phyloP scores from a whole-genome alignment of 2,113 vertebrate genomes.

The Mesembrinibis cayennensis region DNA sequence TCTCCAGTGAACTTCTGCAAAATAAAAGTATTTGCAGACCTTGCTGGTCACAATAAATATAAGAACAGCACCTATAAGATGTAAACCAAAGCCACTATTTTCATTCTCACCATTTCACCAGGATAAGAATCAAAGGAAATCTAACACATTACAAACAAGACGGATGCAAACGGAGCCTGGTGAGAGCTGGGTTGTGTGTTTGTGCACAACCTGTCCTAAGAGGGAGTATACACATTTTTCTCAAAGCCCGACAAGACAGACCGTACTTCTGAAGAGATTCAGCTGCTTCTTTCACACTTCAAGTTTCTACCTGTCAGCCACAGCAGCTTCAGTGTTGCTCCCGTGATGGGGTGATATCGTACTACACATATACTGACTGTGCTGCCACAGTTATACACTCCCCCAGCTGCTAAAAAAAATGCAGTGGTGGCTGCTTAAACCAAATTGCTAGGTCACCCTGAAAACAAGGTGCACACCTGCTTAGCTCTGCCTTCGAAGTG shows the following conservation, averaged over 20 bases:
- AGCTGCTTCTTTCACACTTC: background rate
- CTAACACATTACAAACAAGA: background rate
- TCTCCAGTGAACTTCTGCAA: background rate
- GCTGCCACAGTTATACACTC: background rate
- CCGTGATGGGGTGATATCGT: background rate
- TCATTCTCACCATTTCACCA: background rate
- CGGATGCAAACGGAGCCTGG: background rate
- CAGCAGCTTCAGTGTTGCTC: background rate
- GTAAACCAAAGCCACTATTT: background rate
- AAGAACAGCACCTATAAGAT: background rate
- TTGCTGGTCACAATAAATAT: background rate
- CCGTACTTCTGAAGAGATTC: background rate
- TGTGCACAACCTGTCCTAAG: background rate
- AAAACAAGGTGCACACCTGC: background rate
- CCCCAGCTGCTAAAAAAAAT: background rate
- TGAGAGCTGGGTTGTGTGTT: background rate
- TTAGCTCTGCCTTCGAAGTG: background rate
- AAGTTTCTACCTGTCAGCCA: background rate
- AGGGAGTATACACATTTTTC: background rate
- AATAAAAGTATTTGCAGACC: background rate
- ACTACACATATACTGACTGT: rapidly evolving
- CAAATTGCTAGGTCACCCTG: background rate
- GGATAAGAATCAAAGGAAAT: background rate
- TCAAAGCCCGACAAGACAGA: background rate
- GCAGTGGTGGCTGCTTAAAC: background rate